Conservation (phyloP, 1,140 invertebrate genomes). For the Aphidius ervi region DNA sequence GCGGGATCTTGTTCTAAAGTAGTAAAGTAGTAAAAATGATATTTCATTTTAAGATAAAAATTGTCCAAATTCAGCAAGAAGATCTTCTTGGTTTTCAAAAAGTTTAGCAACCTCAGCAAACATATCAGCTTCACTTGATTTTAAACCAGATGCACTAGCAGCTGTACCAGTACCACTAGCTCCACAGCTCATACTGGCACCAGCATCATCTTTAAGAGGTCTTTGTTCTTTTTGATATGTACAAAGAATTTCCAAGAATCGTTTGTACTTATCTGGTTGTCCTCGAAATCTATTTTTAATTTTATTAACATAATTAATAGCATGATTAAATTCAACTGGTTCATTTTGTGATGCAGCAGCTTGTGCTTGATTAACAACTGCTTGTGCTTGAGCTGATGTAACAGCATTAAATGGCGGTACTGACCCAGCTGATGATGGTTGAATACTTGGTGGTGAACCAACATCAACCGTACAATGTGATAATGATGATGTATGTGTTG, state of each 20-base stretch:
- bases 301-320: conserved; percentile 99
- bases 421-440: conserved; percentile 46
- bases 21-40: no score
- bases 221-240: conserved; percentile 98
- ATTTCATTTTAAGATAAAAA: no score
- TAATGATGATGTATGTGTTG: conserved; percentile 53
- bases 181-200: conserved; percentile 39
- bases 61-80: conserved; percentile 93
- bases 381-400: conserved; percentile 54
- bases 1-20: no score
- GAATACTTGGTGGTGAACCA: conserved; percentile 49
- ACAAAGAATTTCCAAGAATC: conserved; percentile 95
- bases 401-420: conserved; percentile 45
- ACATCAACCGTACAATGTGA: conserved; percentile 50
- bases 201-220: conserved; percentile 76
- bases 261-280: conserved; percentile 97
- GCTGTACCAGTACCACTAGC: no score
- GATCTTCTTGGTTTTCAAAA: conserved; percentile 96
- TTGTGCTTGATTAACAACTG: conserved; percentile 56
- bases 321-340: conserved; percentile 98
- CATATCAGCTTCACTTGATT: conserved; percentile 87
- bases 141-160: conserved; percentile 49
- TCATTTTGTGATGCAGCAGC: conserved; percentile 68
- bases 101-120: conserved; percentile 92
- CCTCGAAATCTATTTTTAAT: conserved; percentile 98